Evolutionary conservation across 2,113 vertebrate genomes (phyloP), one percentile per base, ranked within the genome.

Genomic region (Hoplias malabaricus): DNA sequence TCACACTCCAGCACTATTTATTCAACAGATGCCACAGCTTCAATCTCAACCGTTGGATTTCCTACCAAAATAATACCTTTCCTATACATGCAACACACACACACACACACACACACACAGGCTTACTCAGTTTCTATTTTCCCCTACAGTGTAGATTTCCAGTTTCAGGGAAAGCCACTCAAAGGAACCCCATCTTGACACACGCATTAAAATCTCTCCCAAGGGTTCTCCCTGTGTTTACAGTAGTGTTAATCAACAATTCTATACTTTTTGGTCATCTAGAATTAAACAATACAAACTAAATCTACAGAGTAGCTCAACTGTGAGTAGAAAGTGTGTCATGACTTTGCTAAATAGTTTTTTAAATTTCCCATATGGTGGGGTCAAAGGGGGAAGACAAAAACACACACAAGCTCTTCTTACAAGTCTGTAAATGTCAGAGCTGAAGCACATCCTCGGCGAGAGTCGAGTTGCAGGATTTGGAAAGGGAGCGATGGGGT

Each of bases 1-100:
- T 89, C 78, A 85, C 83, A 79, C 82, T 85, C 61, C 65, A 42
- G 77, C 81, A 80, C 50, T 90, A 81, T 90, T 92, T 90, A 88
- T 90, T 74, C 75, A 77, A 73, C 59, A 8, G 84, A 87, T 89
- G 86, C 82, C 85, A 78, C 87, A 69, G 87, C 79, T 84, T 86
- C 82, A 73, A 62, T 85, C 88, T 84, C 80, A 87, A 87, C 86
- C 79, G 83, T 87, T 83, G 83, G 85, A 87, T 82, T 78, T 79
- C 63, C 85, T 83, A 54, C 66, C 77, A 70, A 59, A 74, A 77
- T 74, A 75, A 42, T 33, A 31, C 36, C 31, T 12, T 27, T 31
- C 84, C 74, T 68, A 53, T 21, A 38, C 4, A 14, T 40, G 29
- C n/a, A 19, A 33, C 19, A 50, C n/a, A n/a, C n/a, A 5, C 2